Evolutionary conservation across 2,888 invertebrate species (phyloP), one percentile per base, ranked within the genome.

Genomic region (Pandemis heparana): DNA sequence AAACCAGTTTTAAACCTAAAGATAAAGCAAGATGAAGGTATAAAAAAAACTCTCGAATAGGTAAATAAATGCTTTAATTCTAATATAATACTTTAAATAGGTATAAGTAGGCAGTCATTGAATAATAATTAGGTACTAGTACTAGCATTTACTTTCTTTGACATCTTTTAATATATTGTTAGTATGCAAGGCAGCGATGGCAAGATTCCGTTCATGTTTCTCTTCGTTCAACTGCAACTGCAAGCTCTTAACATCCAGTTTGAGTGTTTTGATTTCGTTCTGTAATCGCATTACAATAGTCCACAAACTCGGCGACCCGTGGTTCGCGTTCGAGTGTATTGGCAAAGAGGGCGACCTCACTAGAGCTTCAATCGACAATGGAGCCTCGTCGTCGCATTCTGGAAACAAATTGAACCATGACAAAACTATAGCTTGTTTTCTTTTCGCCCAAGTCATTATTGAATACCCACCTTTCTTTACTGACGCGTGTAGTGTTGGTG

Each of bases 231-330:
- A 87, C 81, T 96, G 96, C 77, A 95, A 91, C 75, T 95, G 94
- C 74, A 96, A 86, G 78, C 95, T 91, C 75, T 94, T 93, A 79
- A 97, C 95, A 87, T 96, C 95, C 77, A 92, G 85, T 85, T 96
- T 96, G 78, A 97, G 89, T 74, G 95, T 95, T 82, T 95, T 95
- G 77, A 97, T 94, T 90, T 97, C 96, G 84, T 96, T 96, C 86
- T 96, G 97, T 81, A 97, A 89, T 76, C 96, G 95, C 94, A 97
- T 96, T 77, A 97, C 97, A 73, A 97, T 96, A 80, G 97, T 96
- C 89, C 97, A 96, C 81, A 97, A 91, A 82, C 96, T 96, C 87
- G 97, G 96, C 85, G 87, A 86, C 66, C 86, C 88, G 81, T 89
- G 89, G 78, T 81, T 83, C 67, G 88, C 83, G 14, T 86, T 85